phyloP scores from a whole-genome alignment of 2,113 vertebrate species.

The Pantherophis guttatus region DNA sequence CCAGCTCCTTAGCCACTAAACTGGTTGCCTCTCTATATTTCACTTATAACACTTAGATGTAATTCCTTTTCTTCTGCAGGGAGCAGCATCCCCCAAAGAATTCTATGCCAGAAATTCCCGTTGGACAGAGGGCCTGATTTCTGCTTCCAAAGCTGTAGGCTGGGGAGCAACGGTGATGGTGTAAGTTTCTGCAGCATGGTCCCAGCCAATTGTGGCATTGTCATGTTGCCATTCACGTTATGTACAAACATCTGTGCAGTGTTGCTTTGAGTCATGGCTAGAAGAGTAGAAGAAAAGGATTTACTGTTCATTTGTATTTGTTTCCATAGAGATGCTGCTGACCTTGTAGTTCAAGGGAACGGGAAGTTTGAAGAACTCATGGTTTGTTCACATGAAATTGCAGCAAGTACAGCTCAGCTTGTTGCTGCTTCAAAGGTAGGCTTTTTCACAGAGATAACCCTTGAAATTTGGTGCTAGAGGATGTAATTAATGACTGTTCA shows the following conservation, averaged over 20 bases:
- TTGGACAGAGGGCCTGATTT: conserved; percentile 97
- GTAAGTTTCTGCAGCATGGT: conserved; percentile 72
- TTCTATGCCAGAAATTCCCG: conserved; percentile 97
- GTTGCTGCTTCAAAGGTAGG: conserved; percentile 95
- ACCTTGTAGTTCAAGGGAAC: conserved; percentile 89
- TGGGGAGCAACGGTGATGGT: conserved; percentile 98
- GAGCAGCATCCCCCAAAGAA: conserved; percentile 90
- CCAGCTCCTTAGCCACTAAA: neutral
- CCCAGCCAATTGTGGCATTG: neutral
- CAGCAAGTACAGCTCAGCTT: conserved; percentile 92
- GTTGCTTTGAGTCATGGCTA: neutral
- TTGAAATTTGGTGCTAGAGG: neutral
- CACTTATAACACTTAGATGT: neutral
- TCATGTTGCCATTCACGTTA: neutral
- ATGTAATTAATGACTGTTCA: neutral
- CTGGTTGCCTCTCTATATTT: too few species aligned
- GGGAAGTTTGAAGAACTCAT: conserved; percentile 96
- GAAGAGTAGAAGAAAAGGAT: neutral
- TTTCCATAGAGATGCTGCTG: conserved; percentile 83
- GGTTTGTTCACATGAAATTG: conserved; percentile 95
- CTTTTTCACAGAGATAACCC: too few species aligned
- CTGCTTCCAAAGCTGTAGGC: conserved; percentile 93
- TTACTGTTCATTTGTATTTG: neutral
- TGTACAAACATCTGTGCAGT: neutral
- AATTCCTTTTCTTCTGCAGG: conserved; percentile 62